These are phyloP conservation scores for Epistrophe grossulariae DNA, from an alignment of 2,888 invertebrate genomes.

Conservation along the genomic window DNA sequence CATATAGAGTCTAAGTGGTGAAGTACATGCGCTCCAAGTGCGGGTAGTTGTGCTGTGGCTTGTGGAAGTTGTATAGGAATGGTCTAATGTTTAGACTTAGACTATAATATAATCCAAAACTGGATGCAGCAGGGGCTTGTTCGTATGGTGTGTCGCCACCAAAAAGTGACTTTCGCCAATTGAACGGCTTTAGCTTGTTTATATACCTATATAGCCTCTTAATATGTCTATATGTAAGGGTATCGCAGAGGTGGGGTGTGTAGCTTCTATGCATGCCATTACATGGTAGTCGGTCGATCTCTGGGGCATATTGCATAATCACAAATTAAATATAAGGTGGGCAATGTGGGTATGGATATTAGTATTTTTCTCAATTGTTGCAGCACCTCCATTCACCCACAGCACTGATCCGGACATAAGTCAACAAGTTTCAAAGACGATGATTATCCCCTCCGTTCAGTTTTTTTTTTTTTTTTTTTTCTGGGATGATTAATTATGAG, in stretches of 20 bases:
- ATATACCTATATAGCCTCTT: not conserved
- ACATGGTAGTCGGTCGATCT: conserved; percentile 44
- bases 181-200: conserved; percentile 44
- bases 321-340: conserved; percentile 69
- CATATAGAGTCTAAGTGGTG: conserved; percentile 48
- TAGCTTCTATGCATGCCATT: conserved; percentile 53
- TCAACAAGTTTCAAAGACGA: conserved; percentile 23
- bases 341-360: conserved; percentile 50
- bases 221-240: not conserved
- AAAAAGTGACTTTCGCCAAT: conserved; percentile 66
- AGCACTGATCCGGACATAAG: conserved; percentile 23
- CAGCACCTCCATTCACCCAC: conserved; percentile 45
- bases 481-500: conserved; percentile 69
- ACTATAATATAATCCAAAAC: conserved; percentile 22
- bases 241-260: conserved; percentile 26
- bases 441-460: conserved; percentile 9
- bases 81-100: conserved; percentile 36
- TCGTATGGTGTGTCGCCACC: conserved; percentile 17
- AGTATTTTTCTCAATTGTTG: conserved; percentile 17
- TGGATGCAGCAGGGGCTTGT: conserved; percentile 39
- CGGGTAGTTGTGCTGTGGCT: not conserved
- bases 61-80: conserved; percentile 17
- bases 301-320: conserved; percentile 63
- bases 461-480: conserved; percentile 38
- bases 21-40: conserved; percentile 19